Evolutionary conservation across 2,797 vertebrate species (phyloP).

Genomic region (Anisognathus igniventris): DNA sequence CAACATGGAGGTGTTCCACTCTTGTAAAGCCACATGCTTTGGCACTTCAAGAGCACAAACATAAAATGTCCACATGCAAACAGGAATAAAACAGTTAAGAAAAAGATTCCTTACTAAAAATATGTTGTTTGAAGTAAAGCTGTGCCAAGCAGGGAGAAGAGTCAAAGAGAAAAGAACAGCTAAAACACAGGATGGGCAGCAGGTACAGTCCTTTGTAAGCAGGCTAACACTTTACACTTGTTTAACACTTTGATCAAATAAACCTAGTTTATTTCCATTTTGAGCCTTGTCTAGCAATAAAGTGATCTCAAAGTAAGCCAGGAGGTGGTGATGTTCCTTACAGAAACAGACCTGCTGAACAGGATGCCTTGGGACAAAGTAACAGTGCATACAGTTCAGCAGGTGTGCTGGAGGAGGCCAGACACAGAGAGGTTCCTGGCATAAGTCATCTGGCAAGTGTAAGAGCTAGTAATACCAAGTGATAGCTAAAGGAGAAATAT

Average conservation of each 20-base stretch:
- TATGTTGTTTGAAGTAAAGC: background rate
- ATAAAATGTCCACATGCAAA: background rate
- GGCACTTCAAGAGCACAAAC: background rate
- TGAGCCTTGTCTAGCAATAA: background rate
- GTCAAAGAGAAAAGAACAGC: background rate
- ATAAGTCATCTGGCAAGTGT: background rate
- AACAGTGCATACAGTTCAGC: background rate
- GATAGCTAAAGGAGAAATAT: background rate
- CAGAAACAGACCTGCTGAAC: background rate
- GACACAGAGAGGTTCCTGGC: background rate
- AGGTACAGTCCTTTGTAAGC: background rate
- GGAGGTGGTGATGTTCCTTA: background rate
- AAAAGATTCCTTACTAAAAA: background rate
- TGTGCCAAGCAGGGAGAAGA: background rate
- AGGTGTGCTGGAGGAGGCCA: no score
- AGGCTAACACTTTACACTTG: background rate
- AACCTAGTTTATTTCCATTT: background rate
- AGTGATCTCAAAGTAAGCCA: background rate
- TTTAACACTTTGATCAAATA: background rate
- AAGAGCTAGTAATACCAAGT: background rate
- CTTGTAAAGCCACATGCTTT: background rate
- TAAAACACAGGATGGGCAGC: background rate
- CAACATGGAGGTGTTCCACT: background rate
- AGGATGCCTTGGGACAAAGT: background rate
- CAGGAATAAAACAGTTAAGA: background rate